Conservation (phyloP, 2,113 vertebrate species). For the Okapia johnstoni region DNA sequence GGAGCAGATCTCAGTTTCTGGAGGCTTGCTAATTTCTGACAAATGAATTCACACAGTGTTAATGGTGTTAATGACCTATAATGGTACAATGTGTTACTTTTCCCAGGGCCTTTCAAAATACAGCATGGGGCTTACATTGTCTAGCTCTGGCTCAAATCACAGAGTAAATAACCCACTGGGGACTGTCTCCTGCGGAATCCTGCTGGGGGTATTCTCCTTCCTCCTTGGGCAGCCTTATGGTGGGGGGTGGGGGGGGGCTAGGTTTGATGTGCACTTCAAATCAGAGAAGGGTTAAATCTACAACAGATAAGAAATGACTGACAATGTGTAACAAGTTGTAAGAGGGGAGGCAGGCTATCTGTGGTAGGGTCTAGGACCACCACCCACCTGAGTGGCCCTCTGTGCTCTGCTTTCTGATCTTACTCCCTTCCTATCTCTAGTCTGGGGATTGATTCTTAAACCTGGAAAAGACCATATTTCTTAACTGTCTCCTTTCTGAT, state of each 20-base stretch:
- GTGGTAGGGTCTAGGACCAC: background rate
- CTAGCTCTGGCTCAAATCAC: constrained; percentile 9
- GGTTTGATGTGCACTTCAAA: background rate
- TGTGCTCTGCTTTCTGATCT: background rate
- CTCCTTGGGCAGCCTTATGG: background rate
- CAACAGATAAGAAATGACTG: background rate
- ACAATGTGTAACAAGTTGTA: background rate
- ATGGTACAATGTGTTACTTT: constrained; percentile 58
- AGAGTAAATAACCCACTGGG: constrained; percentile 33
- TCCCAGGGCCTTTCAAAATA: constrained; percentile 50
- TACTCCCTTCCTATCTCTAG: background rate
- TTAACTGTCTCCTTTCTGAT: background rate
- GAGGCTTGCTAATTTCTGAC: constrained; percentile 51
- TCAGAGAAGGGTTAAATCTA: constrained; percentile 5
- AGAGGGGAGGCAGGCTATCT: background rate
- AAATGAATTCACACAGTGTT: constrained; percentile 55
- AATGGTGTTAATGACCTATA: constrained; percentile 57
- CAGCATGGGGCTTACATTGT: background rate
- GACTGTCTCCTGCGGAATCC: constrained; percentile 5
- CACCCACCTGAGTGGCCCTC: background rate
- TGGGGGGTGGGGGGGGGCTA: background rate
- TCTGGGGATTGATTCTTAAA: background rate
- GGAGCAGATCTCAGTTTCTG: constrained; percentile 40
- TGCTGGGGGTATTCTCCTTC: background rate
- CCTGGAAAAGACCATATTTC: constrained; percentile 11